Percentiles rank a stretch among this genome's conserved stretches.
Evolutionary conservation across 2,888 invertebrate genomes (phyloP).

Genomic region (Chrysina gloriosa): DNA sequence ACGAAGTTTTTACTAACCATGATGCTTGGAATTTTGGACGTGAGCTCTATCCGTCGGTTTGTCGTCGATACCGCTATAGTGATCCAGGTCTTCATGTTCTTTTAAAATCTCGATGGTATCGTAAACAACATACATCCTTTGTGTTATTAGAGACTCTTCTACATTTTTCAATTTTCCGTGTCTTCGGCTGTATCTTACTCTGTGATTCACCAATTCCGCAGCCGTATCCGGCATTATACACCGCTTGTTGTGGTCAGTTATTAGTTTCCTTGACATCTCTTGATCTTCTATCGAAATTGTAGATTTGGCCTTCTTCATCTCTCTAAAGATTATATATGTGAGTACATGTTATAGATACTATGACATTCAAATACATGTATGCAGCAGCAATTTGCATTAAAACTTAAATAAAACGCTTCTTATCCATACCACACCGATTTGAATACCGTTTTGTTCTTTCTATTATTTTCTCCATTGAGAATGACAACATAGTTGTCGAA

Average conservation of each 20-base stretch:
- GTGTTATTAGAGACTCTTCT: slow-evolving; percentile 71
- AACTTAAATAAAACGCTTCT: too few species aligned
- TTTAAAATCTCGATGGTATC: slow-evolving; percentile 80
- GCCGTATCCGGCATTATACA: slow-evolving; percentile 77
- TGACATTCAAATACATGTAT: too few species aligned
- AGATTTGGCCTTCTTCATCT: slow-evolving; percentile 65
- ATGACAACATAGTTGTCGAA: too few species aligned
- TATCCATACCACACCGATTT: too few species aligned
- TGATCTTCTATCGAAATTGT: slow-evolving; percentile 49
- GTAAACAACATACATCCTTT: slow-evolving; percentile 76
- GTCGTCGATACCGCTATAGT: slow-evolving; percentile 71
- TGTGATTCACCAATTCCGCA: slow-evolving; percentile 74
- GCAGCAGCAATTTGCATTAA: too few species aligned
- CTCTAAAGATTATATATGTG: slow-evolving; percentile 69
- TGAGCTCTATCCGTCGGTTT: slow-evolving; percentile 74
- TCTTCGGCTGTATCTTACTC: slow-evolving; percentile 68
- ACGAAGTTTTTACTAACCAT: slow-evolving; percentile 50
- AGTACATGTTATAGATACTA: too few species aligned
- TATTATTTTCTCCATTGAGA: too few species aligned
- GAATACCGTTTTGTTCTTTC: too few species aligned
- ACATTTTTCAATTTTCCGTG: slow-evolving; percentile 62
- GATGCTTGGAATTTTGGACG: slow-evolving; percentile 68
- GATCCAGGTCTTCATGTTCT: slow-evolving; percentile 70
- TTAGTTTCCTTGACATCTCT: slow-evolving; percentile 67
- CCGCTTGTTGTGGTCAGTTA: slow-evolving; percentile 71